Percentiles rank a stretch among this genome's conserved stretches.
Conservation (phyloP, 2,888 invertebrate genomes). For the Thelaira solivaga region DNA sequence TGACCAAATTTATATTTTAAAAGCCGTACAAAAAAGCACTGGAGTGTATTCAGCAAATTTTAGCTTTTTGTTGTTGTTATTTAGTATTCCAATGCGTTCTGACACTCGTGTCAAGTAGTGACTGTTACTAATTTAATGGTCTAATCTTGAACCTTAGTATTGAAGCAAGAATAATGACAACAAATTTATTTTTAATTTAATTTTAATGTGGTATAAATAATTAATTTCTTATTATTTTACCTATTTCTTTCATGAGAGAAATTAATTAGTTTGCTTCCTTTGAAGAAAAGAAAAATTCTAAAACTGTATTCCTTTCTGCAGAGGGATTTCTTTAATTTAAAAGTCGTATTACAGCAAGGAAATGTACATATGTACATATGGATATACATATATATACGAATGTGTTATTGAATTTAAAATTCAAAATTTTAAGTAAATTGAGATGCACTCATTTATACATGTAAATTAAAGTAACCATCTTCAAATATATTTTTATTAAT, state of each 20-base stretch:
- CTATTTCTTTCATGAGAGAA: conserved; percentile 20
- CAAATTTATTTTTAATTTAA: not conserved
- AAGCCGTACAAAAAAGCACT: not conserved
- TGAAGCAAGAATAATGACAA: conserved; percentile 19
- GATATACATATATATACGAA: too few relatives aligned
- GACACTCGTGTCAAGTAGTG: conserved; percentile 57
- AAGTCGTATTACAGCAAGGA: not conserved
- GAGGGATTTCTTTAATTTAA: conserved; percentile 2
- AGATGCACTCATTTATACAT: conserved; percentile 39
- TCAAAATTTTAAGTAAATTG: conserved; percentile 35
- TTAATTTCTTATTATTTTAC: not conserved
- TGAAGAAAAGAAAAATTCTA: conserved; percentile 4
- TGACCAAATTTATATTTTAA: too few relatives aligned
- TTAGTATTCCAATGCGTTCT: conserved; percentile 52
- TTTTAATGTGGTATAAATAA: not conserved
- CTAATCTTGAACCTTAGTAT: not conserved
- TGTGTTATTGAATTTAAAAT: conserved; percentile 46
- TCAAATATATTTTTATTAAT: conserved; percentile 29
- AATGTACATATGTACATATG: too few relatives aligned
- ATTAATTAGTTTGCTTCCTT: not conserved
- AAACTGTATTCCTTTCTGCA: conserved; percentile 36
- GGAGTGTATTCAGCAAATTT: not conserved
- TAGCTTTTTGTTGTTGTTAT: not conserved
- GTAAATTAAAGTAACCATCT: conserved; percentile 44
- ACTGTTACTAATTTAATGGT: conserved; percentile 4